Conservation (phyloP, 1,140 invertebrate species). For the Phortica variegata region DNA sequence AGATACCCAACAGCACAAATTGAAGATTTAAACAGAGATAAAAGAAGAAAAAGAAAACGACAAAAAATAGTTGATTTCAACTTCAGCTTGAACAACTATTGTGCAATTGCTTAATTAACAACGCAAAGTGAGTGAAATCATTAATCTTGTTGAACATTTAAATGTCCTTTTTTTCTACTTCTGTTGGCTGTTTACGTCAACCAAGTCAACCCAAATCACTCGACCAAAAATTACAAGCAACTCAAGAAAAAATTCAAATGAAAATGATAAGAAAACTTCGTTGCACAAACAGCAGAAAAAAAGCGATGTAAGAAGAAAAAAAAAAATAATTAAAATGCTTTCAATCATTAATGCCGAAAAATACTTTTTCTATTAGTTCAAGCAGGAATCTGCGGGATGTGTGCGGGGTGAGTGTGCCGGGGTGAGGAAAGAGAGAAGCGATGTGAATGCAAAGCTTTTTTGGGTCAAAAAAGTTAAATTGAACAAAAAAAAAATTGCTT, state of each 20-base stretch:
- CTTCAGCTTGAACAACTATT: too few relatives aligned
- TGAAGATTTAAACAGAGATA: constrained; percentile 21
- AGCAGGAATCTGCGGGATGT: constrained; percentile 49
- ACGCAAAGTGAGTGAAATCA: constrained; percentile 17
- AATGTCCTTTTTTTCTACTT: too few relatives aligned
- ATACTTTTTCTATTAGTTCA: constrained; percentile 46
- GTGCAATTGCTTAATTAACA: too few relatives aligned
- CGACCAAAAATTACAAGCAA: constrained; percentile 53
- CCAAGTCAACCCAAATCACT: constrained; percentile 35
- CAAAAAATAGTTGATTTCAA: too few relatives aligned
- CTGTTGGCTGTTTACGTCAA: too few relatives aligned
- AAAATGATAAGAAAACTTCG: constrained; percentile 56
- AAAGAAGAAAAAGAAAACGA: constrained; percentile 13
- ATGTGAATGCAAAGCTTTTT: constrained; percentile 36
- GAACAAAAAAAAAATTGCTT: constrained; percentile 16
- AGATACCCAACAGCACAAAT: constrained; percentile 46
- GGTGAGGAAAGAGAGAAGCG: constrained; percentile 16
- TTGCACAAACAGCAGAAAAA: constrained; percentile 48
- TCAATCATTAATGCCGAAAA: constrained; percentile 48
- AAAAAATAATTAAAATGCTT: constrained; percentile 52
- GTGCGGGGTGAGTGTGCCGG: constrained; percentile 18
- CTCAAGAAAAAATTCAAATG: constrained; percentile 39
- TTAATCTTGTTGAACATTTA: too few relatives aligned
- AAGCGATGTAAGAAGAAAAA: constrained; percentile 7
- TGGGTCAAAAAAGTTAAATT: constrained; percentile 45